Percentiles rank a stretch among this genome's conserved stretches.
Conservation (phyloP, 1,140 invertebrate genomes). For the Drosophila lacteicornis region DNA sequence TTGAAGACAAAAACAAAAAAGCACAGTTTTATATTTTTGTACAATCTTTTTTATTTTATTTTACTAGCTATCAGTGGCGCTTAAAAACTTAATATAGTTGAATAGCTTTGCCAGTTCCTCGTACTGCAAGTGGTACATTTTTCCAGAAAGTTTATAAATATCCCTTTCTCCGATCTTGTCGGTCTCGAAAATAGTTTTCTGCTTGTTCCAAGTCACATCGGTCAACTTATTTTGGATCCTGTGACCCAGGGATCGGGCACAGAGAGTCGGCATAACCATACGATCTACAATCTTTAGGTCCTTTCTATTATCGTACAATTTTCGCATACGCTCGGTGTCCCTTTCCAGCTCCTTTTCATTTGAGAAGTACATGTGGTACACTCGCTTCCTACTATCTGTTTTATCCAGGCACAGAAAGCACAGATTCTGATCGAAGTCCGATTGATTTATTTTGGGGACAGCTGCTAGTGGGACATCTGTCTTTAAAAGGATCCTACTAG, state of each 20-base stretch:
- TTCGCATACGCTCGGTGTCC: neutral
- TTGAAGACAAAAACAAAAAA: neutral
- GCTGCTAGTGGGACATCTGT: slow-evolving; percentile 2
- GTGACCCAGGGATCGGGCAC: slow-evolving; percentile 12
- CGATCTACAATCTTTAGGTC: slow-evolving; percentile 8
- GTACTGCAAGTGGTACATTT: neutral
- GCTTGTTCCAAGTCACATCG: slow-evolving; percentile 23
- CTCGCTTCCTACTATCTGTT: neutral
- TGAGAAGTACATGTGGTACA: slow-evolving; percentile 28
- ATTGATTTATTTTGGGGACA: neutral
- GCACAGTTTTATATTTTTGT: neutral
- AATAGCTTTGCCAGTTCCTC: slow-evolving; percentile 23
- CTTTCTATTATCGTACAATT: slow-evolving; percentile 18
- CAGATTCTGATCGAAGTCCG: neutral
- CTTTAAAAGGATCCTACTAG: slow-evolving; percentile 38
- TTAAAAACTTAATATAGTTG: slow-evolving; percentile 30
- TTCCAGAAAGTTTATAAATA: neutral
- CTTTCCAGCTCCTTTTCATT: neutral
- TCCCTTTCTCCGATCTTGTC: neutral
- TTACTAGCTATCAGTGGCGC: slow-evolving; percentile 14
- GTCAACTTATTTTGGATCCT: slow-evolving; percentile 5
- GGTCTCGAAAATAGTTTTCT: slow-evolving; percentile 26
- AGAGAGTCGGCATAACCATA: neutral
- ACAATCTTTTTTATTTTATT: neutral
- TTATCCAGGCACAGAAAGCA: slow-evolving; percentile 21